These are phyloP conservation scores for Stenolophus ochropezus DNA, from an alignment of 2,888 invertebrate species.

Conservation along the genomic window DNA sequence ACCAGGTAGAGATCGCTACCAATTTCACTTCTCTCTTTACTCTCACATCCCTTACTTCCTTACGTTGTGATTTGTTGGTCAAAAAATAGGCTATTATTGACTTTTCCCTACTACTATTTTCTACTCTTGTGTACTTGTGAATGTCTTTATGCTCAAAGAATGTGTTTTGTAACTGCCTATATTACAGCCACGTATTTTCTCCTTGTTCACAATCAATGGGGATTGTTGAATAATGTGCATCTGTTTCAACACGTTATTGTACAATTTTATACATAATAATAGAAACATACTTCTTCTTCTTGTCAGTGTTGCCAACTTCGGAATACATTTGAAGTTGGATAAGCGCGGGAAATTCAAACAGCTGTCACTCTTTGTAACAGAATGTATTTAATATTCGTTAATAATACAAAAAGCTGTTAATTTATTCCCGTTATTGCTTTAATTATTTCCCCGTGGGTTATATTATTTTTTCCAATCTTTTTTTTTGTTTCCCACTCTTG, in stretches of 20 bases:
- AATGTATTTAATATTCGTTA: slow-evolving; percentile 19
- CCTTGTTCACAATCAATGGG: too few relatives aligned
- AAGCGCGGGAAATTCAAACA: too few relatives aligned
- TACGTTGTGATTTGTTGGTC: background rate
- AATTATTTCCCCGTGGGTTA: slow-evolving; percentile 1
- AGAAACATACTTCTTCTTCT: too few relatives aligned
- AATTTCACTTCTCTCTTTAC: background rate
- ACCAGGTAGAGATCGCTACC: slow-evolving; percentile 17
- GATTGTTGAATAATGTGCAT: too few relatives aligned
- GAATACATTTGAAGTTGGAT: too few relatives aligned
- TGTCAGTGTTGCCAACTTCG: too few relatives aligned
- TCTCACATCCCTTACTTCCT: background rate
- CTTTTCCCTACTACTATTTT: background rate
- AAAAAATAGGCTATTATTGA: slow-evolving; percentile 6
- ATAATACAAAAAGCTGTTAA: slow-evolving; percentile 8
- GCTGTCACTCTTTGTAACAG: too few relatives aligned
- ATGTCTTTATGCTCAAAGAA: slow-evolving; percentile 2
- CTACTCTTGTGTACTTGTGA: slow-evolving; percentile 10
- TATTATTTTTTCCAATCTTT: background rate
- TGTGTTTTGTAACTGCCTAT: too few relatives aligned
- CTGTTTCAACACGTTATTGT: too few relatives aligned
- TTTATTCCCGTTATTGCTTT: slow-evolving; percentile 39
- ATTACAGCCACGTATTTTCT: too few relatives aligned
- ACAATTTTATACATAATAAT: too few relatives aligned
- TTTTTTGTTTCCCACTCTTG: background rate